Evolutionary conservation across 2,888 invertebrate species (phyloP), one percentile per base, ranked within the genome.

Genomic region (Agriopis marginaria): DNA sequence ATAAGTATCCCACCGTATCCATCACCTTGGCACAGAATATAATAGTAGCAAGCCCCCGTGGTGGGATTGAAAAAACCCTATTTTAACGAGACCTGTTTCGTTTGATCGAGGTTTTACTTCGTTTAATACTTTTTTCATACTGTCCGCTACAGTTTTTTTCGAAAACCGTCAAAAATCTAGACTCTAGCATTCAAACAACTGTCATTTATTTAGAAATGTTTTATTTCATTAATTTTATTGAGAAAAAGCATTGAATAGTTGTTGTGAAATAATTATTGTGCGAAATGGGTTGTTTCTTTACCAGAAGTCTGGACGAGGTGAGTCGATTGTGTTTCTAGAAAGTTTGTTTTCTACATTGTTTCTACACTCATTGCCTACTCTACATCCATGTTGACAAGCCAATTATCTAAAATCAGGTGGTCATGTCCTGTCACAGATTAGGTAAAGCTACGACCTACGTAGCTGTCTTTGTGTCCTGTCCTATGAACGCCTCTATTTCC

Each of bases 171-270:
- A 88, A 72, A 80, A 88, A 90, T 92, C 92, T 91, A 92, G 90
- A 86, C 85, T 88, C 81, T 32, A 32, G 70, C 81, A 85, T 92
- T 89, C 85, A 89, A 91, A 89, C 83, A 80, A 73, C 79, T 91
- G 89, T 89, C 91, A 87, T 65, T 79, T 81, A 86, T 90, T 92
- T 89, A 83, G 90, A 90, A 79, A 92, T 93, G 93, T 86, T 91
- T 89, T 91, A 89, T 81, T 86, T 81, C 75, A 78, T 73, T 80
- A 85, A 83, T 84, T 86, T 86, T 87, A 84, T 83, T 81, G 78
- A 73, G 77, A 75, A 79, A 84, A 82, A 82, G 82, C 81, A 80
- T 81, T 78, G 78, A 82, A 78, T 72, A 71, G 75, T 76, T 78
- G 67, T 32, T 74, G 66, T 62, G 75, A 75, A 82, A 11, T 75